A percentile compares a stretch with the other conserved stretches of the same genome.
Conservation (phyloP, 1,140 invertebrate genomes). For the Drosophila bipectinata region DNA sequence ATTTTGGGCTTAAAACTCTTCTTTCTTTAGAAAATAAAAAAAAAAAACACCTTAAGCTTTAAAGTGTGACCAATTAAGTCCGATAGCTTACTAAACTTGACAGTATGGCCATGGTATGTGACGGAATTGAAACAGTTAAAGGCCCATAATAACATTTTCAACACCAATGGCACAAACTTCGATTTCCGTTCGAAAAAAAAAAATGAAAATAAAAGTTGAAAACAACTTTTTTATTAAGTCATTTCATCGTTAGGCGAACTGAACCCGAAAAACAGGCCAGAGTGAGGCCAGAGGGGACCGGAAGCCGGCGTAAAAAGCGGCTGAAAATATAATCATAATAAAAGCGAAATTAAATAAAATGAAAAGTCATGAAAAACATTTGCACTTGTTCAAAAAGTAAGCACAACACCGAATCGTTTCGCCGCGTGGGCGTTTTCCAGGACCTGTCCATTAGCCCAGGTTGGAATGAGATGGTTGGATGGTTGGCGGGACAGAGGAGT, state of each 20-base stretch:
- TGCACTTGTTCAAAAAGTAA: conserved; percentile 76
- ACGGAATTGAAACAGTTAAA: conserved; percentile 10
- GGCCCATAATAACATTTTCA: conserved; percentile 1
- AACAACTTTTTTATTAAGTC: conserved; percentile 71
- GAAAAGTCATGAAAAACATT: conserved; percentile 76
- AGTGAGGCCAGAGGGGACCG: neutral
- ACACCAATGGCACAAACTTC: conserved; percentile 6
- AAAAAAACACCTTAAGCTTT: no score
- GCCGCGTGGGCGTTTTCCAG: neutral
- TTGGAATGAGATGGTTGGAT: neutral
- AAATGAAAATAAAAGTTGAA: conserved; percentile 19
- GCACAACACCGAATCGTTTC: conserved; percentile 50
- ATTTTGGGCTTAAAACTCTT: no score
- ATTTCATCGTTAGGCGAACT: conserved; percentile 58
- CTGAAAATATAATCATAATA: conserved; percentile 79
- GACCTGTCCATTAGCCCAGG: conserved; percentile 59
- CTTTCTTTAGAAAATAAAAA: no score
- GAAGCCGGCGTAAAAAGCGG: conserved; percentile 28
- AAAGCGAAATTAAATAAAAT: conserved; percentile 81
- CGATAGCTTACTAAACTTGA: neutral
- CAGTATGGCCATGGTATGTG: conserved; percentile 2
- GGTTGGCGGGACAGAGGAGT: neutral
- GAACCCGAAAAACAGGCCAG: neutral
- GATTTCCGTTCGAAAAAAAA: conserved; percentile 13
- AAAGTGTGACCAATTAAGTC: no score